A percentile compares a stretch with the other conserved stretches of the same genome.
Evolutionary conservation across 2,888 invertebrate species (phyloP).

Genomic region (Drosophila mimica): DNA sequence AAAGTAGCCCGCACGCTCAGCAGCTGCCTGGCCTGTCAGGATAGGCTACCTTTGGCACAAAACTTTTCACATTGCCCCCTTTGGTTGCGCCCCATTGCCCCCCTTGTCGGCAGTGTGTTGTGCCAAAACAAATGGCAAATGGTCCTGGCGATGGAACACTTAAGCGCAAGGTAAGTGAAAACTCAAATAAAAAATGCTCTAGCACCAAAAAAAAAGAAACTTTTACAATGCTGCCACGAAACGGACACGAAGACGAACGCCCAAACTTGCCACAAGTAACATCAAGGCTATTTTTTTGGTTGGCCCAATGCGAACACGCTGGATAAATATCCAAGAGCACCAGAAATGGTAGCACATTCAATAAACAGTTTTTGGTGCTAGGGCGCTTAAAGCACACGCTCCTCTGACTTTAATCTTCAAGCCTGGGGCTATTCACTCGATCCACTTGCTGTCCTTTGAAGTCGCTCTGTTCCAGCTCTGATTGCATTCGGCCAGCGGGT

Average conservation of each 20-base stretch:
- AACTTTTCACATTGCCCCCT: constrained; percentile 59
- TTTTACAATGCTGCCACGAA: constrained; percentile 66
- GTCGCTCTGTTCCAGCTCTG: constrained; percentile 32
- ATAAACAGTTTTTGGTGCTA: constrained; percentile 35
- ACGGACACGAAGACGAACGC: constrained; percentile 25
- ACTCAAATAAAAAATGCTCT: constrained; percentile 69
- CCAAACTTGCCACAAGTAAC: constrained; percentile 37
- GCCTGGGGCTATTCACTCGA: constrained; percentile 55
- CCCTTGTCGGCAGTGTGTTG: constrained; percentile 19
- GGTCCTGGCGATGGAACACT: constrained; percentile 70
- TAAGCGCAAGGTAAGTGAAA: constrained; percentile 73
- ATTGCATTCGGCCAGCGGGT: constrained; percentile 48
- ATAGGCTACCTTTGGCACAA: constrained; percentile 50
- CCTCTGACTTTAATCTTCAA: constrained; percentile 44
- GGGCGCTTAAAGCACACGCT: constrained; percentile 36
- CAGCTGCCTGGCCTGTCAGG: constrained; percentile 23
- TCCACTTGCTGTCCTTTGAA: constrained; percentile 52
- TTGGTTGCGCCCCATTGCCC: not conserved
- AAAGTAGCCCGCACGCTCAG: constrained; percentile 67
- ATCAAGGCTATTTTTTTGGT: constrained; percentile 50
- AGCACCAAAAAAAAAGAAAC: constrained; percentile 50
- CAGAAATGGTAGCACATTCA: constrained; percentile 41
- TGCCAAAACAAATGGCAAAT: constrained; percentile 72
- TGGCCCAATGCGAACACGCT: constrained; percentile 12
- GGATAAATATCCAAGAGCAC: constrained; percentile 20